phyloP scores from a whole-genome alignment of 92 coral and sea anemone genomes.

The Epizoanthus ramosus region DNA sequence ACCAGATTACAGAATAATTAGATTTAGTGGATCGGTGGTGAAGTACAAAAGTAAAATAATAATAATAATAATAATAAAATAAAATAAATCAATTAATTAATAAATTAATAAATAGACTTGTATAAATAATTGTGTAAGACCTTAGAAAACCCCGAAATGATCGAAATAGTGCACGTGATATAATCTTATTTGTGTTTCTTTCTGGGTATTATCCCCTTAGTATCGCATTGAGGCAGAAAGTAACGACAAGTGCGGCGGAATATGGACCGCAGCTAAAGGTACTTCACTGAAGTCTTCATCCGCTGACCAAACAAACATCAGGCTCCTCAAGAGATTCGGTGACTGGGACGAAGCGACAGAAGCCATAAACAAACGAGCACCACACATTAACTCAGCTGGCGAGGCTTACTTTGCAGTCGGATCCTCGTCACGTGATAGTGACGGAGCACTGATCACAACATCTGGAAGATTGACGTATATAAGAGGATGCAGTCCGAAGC shows the following conservation, averaged over 20 bases:
- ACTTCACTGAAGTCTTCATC: constrained; percentile 40
- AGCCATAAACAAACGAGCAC: constrained; percentile 33
- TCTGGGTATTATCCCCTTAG: neutral
- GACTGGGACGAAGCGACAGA: constrained; percentile 41
- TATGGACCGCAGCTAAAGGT: constrained; percentile 57
- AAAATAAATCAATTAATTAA: too few species aligned
- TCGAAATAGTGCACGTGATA: too few species aligned
- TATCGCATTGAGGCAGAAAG: constrained; percentile 68
- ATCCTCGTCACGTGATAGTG: constrained; percentile 31
- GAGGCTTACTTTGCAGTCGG: constrained; percentile 38
- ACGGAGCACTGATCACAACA: constrained; percentile 55
- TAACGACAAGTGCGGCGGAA: constrained; percentile 54
- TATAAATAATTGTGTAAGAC: too few species aligned
- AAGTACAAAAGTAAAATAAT: too few species aligned
- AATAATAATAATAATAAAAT: too few species aligned
- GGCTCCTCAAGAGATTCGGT: constrained; percentile 47
- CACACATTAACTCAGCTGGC: constrained; percentile 37
- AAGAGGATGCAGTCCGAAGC: constrained; percentile 29
- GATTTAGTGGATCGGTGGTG: too few species aligned
- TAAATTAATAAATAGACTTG: too few species aligned
- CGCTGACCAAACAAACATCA: constrained; percentile 31
- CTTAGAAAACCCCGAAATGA: too few species aligned
- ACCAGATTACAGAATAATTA: too few species aligned
- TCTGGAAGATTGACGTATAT: constrained; percentile 22
- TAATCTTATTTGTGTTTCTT: neutral